Percentiles rank a stretch among this genome's conserved stretches.
phyloP scores from a whole-genome alignment of 2,888 invertebrate genomes.

The Eilema sororculum region DNA sequence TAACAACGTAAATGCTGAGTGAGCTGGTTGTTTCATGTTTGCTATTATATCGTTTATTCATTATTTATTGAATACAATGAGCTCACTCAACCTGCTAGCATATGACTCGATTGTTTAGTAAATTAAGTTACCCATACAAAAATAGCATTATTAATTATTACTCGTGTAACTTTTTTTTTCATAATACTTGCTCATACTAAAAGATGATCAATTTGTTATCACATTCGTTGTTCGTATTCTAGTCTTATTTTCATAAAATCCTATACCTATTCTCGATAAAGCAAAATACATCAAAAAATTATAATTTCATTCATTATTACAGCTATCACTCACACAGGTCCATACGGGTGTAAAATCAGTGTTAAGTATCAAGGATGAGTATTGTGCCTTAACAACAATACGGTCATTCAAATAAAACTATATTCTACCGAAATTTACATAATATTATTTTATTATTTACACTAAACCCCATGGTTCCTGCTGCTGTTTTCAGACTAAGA shows the following conservation, averaged over 20 bases:
- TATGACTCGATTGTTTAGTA: constrained; percentile 16
- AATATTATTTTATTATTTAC: too few relatives aligned
- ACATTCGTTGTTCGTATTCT: constrained; percentile 4
- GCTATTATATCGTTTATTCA: constrained; percentile 1
- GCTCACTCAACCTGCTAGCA: constrained; percentile 4
- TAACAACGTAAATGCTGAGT: constrained; percentile 31
- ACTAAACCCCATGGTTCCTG: too few relatives aligned
- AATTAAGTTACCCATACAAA: constrained; percentile 21
- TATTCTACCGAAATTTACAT: too few relatives aligned
- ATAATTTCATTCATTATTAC: too few relatives aligned
- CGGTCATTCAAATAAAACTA: too few relatives aligned
- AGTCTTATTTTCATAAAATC: neutral
- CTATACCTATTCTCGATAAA: too few relatives aligned
- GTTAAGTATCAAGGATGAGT: too few relatives aligned
- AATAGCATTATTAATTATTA: constrained; percentile 18
- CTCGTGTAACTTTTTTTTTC: constrained; percentile 11
- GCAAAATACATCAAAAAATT: too few relatives aligned
- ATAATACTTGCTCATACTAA: constrained; percentile 10
- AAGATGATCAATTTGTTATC: neutral
- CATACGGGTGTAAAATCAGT: too few relatives aligned
- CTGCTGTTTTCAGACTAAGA: too few relatives aligned
- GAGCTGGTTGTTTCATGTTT: constrained; percentile 27
- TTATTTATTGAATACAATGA: neutral
- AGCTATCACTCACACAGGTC: too few relatives aligned
- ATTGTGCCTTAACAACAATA: too few relatives aligned